Evolutionary conservation across 2,797 vertebrate species (phyloP).

Genomic region (Yasuhikotakia modesta): DNA sequence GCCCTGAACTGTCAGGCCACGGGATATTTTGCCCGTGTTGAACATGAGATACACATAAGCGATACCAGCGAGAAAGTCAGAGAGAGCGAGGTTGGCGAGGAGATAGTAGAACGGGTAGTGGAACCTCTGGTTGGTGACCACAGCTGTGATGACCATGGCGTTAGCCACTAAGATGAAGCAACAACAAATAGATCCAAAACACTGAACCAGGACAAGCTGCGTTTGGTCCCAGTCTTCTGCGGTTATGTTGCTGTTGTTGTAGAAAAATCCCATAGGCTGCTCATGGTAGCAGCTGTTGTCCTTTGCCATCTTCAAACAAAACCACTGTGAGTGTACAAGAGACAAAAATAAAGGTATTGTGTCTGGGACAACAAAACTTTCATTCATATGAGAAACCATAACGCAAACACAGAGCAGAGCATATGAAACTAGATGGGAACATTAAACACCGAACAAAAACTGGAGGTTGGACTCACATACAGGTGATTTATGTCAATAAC

Average conservation of each 20-base stretch:
- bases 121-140: constrained; percentile 92
- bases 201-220: constrained; percentile 82
- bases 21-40: constrained; percentile 86
- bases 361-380: too few species aligned
- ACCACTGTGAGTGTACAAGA: constrained; percentile 47
- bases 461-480: too few species aligned
- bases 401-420: too few species aligned
- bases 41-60: constrained; percentile 98
- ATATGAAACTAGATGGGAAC: too few species aligned
- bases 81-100: constrained; percentile 90
- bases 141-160: constrained; percentile 89
- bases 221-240: constrained; percentile 78
- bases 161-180: constrained; percentile 94
- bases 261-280: constrained; percentile 90
- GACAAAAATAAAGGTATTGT: constrained; percentile 7
- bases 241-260: constrained; percentile 80
- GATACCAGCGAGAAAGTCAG: constrained; percentile 94
- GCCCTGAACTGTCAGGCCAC: constrained; percentile 81
- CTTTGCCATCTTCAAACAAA: constrained; percentile 73
- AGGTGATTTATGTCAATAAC: too few species aligned
- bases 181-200: constrained; percentile 90
- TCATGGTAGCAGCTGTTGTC: constrained; percentile 86
- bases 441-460: too few species aligned
- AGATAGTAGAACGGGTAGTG: constrained; percentile 98
- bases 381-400: too few species aligned